Evolutionary conservation across 2,113 vertebrate species (phyloP).

Genomic region (Anoplopoma fimbria): DNA sequence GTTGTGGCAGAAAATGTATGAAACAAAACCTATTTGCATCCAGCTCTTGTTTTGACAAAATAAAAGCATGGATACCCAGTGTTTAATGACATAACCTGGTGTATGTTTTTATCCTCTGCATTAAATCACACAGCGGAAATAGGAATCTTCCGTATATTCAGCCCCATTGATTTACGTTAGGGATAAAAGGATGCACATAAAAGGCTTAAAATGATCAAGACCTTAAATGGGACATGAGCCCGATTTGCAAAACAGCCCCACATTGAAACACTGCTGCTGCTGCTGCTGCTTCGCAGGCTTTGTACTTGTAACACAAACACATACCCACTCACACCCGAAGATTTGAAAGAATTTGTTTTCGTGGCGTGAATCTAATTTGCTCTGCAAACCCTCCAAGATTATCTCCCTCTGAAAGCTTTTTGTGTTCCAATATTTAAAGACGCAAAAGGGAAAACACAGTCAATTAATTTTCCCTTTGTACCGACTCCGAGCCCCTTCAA

Average conservation of each 20-base stretch:
- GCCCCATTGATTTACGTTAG: constrained; percentile 10
- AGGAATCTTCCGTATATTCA: constrained; percentile 4
- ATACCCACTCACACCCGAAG: constrained; percentile 63
- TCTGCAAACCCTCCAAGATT: constrained; percentile 45
- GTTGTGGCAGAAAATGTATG: neutral
- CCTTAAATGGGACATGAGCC: constrained; percentile 31
- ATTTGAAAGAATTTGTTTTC: constrained; percentile 68
- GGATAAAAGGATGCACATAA: constrained; percentile 37
- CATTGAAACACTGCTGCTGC: constrained; percentile 28
- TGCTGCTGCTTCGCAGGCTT: constrained; percentile 55
- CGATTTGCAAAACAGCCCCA: constrained; percentile 30
- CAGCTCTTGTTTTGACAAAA: constrained; percentile 1
- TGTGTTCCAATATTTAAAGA: constrained; percentile 71
- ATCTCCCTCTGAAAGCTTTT: constrained; percentile 53
- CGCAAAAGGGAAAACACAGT: constrained; percentile 60
- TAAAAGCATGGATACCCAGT: neutral
- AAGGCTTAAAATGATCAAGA: constrained; percentile 42
- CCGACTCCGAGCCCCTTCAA: constrained; percentile 9
- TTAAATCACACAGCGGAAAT: neutral
- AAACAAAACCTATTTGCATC: constrained; percentile 16
- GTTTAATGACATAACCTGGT: neutral
- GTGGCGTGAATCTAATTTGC: constrained; percentile 66
- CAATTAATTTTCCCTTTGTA: constrained; percentile 59
- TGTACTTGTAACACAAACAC: constrained; percentile 65
- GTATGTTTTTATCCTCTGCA: neutral